Evolutionary conservation across 2,113 vertebrate species (phyloP).

Genomic region (Notechis scutatus): DNA sequence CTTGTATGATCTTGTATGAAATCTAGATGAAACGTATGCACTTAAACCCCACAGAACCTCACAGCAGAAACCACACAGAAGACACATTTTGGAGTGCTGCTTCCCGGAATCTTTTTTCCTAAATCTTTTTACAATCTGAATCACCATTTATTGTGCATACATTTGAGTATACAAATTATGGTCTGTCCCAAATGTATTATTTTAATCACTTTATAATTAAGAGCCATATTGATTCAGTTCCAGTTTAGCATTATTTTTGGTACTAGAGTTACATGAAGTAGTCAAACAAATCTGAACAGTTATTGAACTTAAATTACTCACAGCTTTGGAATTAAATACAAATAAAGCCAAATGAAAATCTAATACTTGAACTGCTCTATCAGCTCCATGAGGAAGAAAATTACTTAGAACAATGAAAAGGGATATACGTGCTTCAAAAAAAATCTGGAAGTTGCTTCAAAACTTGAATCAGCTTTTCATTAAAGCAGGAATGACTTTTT

Average conservation of each 20-base stretch:
- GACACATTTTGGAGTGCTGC: background rate
- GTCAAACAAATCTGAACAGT: background rate
- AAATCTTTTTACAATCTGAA: background rate
- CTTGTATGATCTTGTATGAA: background rate
- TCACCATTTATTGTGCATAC: background rate
- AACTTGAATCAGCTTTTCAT: background rate
- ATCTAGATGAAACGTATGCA: background rate
- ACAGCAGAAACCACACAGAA: background rate
- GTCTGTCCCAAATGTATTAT: background rate
- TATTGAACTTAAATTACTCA: conserved; percentile 7
- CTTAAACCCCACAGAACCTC: background rate
- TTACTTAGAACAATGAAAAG: background rate
- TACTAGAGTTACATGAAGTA: background rate
- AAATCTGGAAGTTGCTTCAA: background rate
- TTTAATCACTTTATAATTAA: background rate
- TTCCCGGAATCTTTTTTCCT: no score
- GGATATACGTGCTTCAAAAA: background rate
- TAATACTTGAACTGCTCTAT: background rate
- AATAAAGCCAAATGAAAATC: conserved; percentile 5
- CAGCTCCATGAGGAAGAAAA: background rate
- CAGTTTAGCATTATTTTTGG: background rate
- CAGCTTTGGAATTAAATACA: background rate
- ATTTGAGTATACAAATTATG: no score
- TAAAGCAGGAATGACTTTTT: background rate
- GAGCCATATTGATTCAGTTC: background rate